Conservation (phyloP, 2,113 vertebrate species). For the Trichomycterus rosablanca region DNA sequence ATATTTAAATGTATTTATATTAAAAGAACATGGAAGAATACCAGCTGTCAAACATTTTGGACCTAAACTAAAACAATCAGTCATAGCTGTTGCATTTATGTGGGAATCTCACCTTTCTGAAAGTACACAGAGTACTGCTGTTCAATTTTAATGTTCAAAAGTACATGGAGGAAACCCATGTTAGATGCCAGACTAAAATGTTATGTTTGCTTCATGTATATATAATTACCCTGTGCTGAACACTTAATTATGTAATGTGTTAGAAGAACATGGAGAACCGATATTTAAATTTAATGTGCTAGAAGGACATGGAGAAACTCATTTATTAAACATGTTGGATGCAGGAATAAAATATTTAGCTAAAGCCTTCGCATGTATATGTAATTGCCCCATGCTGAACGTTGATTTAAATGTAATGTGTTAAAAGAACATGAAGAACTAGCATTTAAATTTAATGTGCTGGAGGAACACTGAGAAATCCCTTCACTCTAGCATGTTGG, state of each 20-base stretch:
- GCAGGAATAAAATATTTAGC: too few species aligned
- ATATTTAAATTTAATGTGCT: too few species aligned
- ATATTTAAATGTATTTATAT: background rate
- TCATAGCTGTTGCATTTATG: background rate
- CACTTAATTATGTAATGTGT: background rate
- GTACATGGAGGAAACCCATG: too few species aligned
- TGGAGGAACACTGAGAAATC: background rate
- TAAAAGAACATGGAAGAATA: background rate
- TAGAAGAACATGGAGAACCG: too few species aligned
- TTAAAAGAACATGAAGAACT: background rate
- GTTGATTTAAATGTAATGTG: slow-evolving; percentile 1
- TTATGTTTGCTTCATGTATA: too few species aligned
- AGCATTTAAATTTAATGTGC: slow-evolving; percentile 4
- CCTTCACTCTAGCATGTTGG: background rate
- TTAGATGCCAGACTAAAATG: too few species aligned
- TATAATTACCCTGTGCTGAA: background rate
- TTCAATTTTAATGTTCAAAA: too few species aligned
- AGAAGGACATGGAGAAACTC: too few species aligned
- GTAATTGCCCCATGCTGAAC: background rate
- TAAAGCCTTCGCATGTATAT: too few species aligned
- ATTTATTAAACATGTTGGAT: too few species aligned
- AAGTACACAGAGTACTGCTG: too few species aligned
- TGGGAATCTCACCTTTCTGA: too few species aligned
- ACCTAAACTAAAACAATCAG: background rate
- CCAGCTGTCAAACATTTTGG: background rate